Percentiles rank a stretch among this genome's conserved stretches.
Conservation (phyloP, 2,113 vertebrate species). For the Corythaixoides concolor region DNA sequence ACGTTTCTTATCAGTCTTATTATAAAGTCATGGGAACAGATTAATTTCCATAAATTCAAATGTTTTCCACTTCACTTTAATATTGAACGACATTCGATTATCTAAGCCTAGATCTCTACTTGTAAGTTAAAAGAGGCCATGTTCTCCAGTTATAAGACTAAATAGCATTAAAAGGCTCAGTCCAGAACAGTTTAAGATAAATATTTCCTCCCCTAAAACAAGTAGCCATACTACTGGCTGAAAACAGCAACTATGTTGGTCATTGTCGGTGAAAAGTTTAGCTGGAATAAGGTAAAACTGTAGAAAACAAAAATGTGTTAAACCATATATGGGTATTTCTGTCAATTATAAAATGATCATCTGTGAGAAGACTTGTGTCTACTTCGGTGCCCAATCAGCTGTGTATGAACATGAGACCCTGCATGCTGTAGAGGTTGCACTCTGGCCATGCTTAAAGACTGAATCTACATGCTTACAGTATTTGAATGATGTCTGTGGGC, state of each 20-base stretch:
- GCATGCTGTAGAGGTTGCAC: not conserved
- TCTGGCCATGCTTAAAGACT: not conserved
- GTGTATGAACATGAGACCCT: not conserved
- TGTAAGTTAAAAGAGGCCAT: not conserved
- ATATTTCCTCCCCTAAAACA: not conserved
- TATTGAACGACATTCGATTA: not conserved
- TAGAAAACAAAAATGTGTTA: not conserved
- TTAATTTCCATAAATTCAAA: constrained; percentile 36
- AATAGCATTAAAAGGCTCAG: not conserved
- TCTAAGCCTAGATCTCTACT: not conserved
- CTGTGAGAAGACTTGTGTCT: not conserved
- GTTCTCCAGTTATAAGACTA: not conserved
- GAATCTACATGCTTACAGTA: not conserved
- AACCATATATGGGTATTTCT: not conserved
- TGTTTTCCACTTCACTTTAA: not conserved
- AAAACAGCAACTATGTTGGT: not conserved
- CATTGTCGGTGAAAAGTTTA: not conserved
- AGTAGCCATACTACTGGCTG: not conserved
- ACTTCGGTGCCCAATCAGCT: not conserved
- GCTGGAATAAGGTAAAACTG: not conserved
- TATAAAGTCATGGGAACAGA: constrained; percentile 22
- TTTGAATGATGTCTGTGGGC: not conserved
- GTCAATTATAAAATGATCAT: not conserved
- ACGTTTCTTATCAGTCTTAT: constrained; percentile 14
- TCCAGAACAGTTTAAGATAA: not conserved